Conservation (phyloP, 2,113 vertebrate genomes). For the Thalassoma bifasciatum region DNA sequence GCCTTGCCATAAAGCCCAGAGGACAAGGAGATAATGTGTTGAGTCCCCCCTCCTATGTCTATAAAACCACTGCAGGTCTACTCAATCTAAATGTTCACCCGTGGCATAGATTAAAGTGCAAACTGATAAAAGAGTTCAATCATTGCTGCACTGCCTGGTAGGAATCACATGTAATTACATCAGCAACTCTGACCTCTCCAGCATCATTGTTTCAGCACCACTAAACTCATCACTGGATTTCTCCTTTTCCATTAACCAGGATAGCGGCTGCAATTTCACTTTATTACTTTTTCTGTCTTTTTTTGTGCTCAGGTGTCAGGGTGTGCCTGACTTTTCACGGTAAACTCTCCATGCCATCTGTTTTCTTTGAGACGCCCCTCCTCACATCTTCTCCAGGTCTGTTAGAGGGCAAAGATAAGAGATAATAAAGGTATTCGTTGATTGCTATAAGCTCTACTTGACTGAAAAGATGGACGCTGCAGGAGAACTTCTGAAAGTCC, state of each 20-base stretch:
- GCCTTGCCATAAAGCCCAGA: constrained; percentile 38
- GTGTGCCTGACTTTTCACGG: constrained; percentile 47
- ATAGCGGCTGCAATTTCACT: constrained; percentile 57
- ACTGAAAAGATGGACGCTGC: constrained; percentile 5
- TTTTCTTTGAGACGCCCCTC: constrained; percentile 50
- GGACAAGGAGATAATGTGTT: constrained; percentile 28
- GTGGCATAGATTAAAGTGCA: constrained; percentile 54
- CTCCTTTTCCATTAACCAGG: constrained; percentile 64
- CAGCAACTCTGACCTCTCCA: constrained; percentile 67
- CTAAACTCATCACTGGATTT: constrained; percentile 42
- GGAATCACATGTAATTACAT: constrained; percentile 74
- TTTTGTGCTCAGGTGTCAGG: constrained; percentile 72
- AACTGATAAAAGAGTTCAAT: constrained; percentile 70
- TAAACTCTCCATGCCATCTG: constrained; percentile 41
- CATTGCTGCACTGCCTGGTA: constrained; percentile 48
- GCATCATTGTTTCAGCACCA: constrained; percentile 35
- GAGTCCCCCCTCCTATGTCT: constrained; percentile 7
- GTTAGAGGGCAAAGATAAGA: constrained; percentile 49
- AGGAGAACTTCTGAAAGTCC: constrained; percentile 16
- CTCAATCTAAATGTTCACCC: constrained; percentile 26
- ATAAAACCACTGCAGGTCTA: constrained; percentile 43
- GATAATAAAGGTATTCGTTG: constrained; percentile 53
- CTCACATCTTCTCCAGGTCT: constrained; percentile 51
- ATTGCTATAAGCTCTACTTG: constrained; percentile 40
- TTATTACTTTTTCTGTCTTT: constrained; percentile 51